Base-by-base conservation (phyloP, 2,113 vertebrate species). In the Cygnus buccinator region DNA sequence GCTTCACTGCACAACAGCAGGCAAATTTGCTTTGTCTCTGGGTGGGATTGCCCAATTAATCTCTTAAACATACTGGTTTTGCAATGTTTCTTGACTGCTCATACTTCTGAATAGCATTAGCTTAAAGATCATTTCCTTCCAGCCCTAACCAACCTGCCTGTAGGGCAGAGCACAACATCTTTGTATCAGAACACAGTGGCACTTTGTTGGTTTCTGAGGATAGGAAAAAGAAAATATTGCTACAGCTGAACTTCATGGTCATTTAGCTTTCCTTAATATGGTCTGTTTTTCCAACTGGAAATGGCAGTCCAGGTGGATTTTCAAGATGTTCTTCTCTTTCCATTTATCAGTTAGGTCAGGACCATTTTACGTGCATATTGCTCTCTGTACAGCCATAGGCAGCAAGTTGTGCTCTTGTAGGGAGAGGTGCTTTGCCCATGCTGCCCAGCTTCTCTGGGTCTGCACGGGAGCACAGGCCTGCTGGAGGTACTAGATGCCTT, bases 81-180 rank as follows among this genome's bases (percentile, higher is more conserved):
- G 58, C 48, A 66, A 73, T 73, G 58, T 83, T 95, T 89, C 66
- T 95, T 96, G 92, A 71, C 59, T 80, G 68, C 59, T 88, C 13
- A 1, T 90, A 66, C 48, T 93, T 89, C 29, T 55, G 61, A 80
- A 37, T 61, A 81, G 29, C 28, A 18, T n/a, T n/a, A 88, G 11
- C 63, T 83, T 70, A 83, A 77, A 94, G 71, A 87, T 70, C 0
- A 20, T 85, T 93, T 88, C 75, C 67, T 76, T 43, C 13, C 46
- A 77, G 10, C 29, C 44, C 50, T 74, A 91, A 55, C 50, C 41
- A 80, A 16, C 12, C 43, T 58, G 17, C 17, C 57, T 65, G 41
- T 31, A 55, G 62, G 46, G 31, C 43, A 80, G 65, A 81, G n/a
- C 15, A 41, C 13, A 29, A 89, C n/a, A 12, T 78, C n/a, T 89